These are phyloP conservation scores for Tetheella fluctuosa DNA, from an alignment of 2,888 invertebrate genomes.

Conservation along the genomic window DNA sequence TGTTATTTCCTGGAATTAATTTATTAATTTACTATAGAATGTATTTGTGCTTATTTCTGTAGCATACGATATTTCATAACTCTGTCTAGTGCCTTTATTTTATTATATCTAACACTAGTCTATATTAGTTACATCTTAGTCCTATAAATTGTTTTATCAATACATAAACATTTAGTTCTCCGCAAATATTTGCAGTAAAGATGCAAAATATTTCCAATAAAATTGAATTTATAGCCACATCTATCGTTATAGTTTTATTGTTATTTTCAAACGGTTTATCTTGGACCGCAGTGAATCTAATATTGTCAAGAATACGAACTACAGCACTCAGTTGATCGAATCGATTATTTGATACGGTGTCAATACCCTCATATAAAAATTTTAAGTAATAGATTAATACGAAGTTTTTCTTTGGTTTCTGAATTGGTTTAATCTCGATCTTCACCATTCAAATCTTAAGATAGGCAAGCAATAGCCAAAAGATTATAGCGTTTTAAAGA, in stretches of 20 bases:
- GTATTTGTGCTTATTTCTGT: neutral
- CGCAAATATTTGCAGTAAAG: neutral
- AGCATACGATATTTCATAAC: no score
- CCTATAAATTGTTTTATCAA: neutral
- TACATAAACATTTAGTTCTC: neutral
- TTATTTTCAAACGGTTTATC: constrained; percentile 6
- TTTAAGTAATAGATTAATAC: neutral
- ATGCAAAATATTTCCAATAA: constrained; percentile 1
- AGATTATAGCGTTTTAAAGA: no score
- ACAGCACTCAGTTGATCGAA: constrained; percentile 22
- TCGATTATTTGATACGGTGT: constrained; percentile 26
- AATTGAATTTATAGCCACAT: neutral
- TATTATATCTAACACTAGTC: no score
- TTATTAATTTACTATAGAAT: neutral
- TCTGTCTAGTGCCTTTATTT: no score
- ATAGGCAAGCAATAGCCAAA: no score
- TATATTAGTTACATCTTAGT: no score
- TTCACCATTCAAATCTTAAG: no score
- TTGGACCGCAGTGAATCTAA: constrained; percentile 5
- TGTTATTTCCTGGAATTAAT: neutral
- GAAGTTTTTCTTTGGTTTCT: neutral
- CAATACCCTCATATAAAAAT: constrained; percentile 13
- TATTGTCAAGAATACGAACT: neutral
- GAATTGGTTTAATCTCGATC: no score
- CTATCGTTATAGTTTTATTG: constrained; percentile 4